Evolutionary conservation across 2,888 invertebrate genomes (phyloP).

Genomic region (Rhagonycha fulva): DNA sequence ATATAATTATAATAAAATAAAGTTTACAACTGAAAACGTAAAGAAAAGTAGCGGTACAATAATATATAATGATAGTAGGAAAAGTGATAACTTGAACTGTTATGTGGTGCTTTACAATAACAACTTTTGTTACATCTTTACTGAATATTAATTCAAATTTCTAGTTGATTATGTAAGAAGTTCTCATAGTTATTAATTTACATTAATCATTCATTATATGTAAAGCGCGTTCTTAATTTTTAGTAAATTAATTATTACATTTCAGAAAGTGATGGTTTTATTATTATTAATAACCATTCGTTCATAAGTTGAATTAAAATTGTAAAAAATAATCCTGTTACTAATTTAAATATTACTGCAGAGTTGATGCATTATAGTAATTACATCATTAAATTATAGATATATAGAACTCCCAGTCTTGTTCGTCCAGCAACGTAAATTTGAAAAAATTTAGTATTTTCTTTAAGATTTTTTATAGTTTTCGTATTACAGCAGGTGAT

Average conservation of each 20-base stretch:
- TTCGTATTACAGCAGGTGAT: no score
- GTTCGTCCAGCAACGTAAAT: no score
- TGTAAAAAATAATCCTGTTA: background rate
- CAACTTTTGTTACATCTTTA: background rate
- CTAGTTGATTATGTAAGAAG: slow-evolving; percentile 1
- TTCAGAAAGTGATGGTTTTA: slow-evolving; percentile 3
- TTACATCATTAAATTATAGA: background rate
- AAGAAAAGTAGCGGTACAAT: background rate
- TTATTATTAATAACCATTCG: background rate
- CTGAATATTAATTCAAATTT: slow-evolving; percentile 1
- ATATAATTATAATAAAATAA: background rate
- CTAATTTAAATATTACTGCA: background rate
- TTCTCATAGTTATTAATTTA: background rate
- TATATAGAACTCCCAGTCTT: background rate
- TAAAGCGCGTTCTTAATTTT: slow-evolving; percentile 1
- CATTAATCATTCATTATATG: background rate
- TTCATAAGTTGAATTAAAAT: background rate
- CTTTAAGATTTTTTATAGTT: no score
- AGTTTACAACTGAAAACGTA: background rate
- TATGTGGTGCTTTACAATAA: background rate
- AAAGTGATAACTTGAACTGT: background rate
- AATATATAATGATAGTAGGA: background rate
- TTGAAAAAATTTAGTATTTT: no score
- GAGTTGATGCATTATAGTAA: background rate
- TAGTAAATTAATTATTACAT: background rate